phyloP scores from a whole-genome alignment of 2,888 invertebrate species.

The Acronicta leporina region DNA sequence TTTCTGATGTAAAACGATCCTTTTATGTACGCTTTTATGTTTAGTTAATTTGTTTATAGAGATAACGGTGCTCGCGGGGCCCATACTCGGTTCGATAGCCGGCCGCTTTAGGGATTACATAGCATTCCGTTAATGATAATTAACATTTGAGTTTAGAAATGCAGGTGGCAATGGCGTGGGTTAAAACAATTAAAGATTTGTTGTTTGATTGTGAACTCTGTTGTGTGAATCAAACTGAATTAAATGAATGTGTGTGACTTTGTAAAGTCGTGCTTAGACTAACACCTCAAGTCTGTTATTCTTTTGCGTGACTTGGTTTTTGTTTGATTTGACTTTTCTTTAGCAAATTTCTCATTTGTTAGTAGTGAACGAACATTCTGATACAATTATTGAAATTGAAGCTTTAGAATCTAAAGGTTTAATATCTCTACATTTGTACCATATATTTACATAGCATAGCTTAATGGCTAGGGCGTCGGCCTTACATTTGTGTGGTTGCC shows the following conservation, averaged over 20 bases:
- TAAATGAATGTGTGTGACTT: not conserved
- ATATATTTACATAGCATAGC: too few species aligned
- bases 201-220: slow-evolving; percentile 31
- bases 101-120: slow-evolving; percentile 35
- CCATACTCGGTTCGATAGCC: slow-evolving; percentile 26
- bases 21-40: slow-evolving; percentile 56
- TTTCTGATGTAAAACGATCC: slow-evolving; percentile 42
- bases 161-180: slow-evolving; percentile 20
- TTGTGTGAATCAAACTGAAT: slow-evolving; percentile 12
- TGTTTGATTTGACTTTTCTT: too few species aligned
- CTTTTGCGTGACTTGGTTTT: too few species aligned
- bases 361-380: too few species aligned
- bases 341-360: too few species aligned
- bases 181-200: slow-evolving; percentile 46
- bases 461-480: too few species aligned
- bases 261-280: too few species aligned
- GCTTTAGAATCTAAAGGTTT: too few species aligned
- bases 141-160: slow-evolving; percentile 36
- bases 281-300: too few species aligned
- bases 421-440: too few species aligned
- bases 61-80: slow-evolving; percentile 49
- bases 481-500: too few species aligned
- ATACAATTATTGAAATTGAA: too few species aligned
- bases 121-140: slow-evolving; percentile 49
- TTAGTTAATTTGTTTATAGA: slow-evolving; percentile 67